A percentile compares a stretch with the other conserved stretches of the same genome.
Conservation (phyloP, 1,140 invertebrate genomes). For the Helicorthomorpha holstii region DNA sequence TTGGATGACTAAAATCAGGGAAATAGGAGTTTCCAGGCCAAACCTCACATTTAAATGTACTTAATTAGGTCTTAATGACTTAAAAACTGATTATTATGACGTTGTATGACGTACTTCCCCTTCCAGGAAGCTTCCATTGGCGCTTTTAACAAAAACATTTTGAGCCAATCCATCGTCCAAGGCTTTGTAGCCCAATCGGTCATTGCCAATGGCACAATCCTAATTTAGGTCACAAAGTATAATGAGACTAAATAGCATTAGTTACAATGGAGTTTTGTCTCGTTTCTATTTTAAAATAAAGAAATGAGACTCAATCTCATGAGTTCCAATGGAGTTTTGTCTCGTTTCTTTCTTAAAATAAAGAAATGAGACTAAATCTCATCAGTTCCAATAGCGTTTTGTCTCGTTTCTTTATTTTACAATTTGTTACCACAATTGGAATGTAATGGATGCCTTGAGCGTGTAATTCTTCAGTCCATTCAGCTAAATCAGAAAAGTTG, state of each 20-base stretch:
- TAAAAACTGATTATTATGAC: neutral
- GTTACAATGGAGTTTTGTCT: neutral
- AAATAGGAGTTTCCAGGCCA: conserved; percentile 1
- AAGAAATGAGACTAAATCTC: neutral
- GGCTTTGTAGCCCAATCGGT: neutral
- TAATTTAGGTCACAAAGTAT: neutral
- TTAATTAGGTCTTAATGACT: neutral
- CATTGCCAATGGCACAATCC: neutral
- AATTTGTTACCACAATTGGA: neutral
- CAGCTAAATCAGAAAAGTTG: neutral
- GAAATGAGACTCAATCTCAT: neutral
- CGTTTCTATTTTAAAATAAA: neutral
- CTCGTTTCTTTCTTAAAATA: neutral
- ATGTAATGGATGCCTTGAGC: neutral
- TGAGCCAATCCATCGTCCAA: neutral
- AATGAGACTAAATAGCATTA: neutral
- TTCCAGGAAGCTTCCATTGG: neutral
- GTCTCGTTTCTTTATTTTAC: neutral
- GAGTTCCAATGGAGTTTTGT: neutral
- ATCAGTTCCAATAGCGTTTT: neutral
- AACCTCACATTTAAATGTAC: neutral
- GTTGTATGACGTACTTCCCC: neutral
- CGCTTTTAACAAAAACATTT: neutral
- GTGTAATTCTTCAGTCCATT: neutral
- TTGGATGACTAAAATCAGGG: neutral